Evolutionary conservation across 2,113 vertebrate genomes (phyloP).

Genomic region (Marmota flaviventris): DNA sequence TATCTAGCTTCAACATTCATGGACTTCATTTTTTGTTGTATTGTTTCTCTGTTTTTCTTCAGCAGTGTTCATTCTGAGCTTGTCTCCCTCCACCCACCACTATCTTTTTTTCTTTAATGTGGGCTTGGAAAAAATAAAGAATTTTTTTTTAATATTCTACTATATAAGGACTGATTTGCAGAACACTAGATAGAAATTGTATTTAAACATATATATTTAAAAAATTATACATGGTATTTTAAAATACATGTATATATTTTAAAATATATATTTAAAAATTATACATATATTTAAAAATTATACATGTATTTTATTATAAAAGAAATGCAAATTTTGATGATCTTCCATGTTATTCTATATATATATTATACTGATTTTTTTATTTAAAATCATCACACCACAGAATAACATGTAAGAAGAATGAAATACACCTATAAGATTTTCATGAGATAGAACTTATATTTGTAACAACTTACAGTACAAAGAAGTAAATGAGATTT

Average conservation of each 20-base stretch:
- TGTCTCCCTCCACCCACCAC: too few species aligned
- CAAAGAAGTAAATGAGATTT: slow-evolving; percentile 5
- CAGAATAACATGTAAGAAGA: background rate
- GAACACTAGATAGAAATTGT: slow-evolving; percentile 3
- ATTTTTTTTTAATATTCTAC: background rate
- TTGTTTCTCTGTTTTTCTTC: background rate
- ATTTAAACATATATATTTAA: background rate
- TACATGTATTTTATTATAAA: background rate
- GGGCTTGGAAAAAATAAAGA: slow-evolving; percentile 12
- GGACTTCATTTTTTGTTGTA: slow-evolving; percentile 2
- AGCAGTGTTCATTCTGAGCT: background rate
- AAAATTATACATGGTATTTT: too few species aligned
- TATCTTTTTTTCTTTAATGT: background rate
- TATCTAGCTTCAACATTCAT: background rate
- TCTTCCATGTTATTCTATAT: background rate
- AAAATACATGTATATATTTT: too few species aligned
- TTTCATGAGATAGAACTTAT: background rate
- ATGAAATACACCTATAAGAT: slow-evolving; percentile 16
- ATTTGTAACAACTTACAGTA: background rate
- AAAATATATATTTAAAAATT: too few species aligned
- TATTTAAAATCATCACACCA: background rate
- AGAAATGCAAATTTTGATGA: background rate
- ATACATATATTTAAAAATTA: background rate
- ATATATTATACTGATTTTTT: background rate
- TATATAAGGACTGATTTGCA: background rate